These are phyloP conservation scores for Agelaius phoeniceus DNA, from an alignment of 2,113 vertebrate species.

Conservation along the genomic window DNA sequence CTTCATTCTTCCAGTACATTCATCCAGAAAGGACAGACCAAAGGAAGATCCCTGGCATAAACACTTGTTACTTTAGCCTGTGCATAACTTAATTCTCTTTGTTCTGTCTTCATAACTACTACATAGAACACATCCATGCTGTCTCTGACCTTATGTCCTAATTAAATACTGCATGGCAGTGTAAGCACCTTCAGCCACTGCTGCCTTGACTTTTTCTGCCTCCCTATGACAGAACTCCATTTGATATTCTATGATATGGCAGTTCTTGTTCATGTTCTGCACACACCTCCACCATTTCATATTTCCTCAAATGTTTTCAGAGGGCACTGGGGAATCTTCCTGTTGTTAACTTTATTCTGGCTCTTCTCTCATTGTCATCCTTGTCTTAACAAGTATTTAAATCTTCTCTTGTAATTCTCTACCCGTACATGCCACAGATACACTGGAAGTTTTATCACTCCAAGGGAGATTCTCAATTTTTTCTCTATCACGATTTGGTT, in stretches of 20 bases:
- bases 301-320: background rate
- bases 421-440: background rate
- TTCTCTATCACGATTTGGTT: background rate
- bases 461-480: background rate
- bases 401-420: background rate
- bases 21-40: background rate
- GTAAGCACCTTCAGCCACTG: background rate
- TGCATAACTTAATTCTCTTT: background rate
- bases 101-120: background rate
- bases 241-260: background rate
- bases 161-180: background rate
- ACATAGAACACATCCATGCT: background rate
- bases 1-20: background rate
- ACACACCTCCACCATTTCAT: background rate
- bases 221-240: background rate
- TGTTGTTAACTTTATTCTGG: background rate
- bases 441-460: background rate
- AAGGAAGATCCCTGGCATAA: background rate
- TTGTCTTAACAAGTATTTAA: background rate
- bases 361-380: background rate
- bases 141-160: background rate
- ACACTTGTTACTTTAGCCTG: background rate
- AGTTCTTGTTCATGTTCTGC: background rate
- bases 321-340: background rate
- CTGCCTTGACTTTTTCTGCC: background rate